A percentile compares a stretch with the other conserved stretches of the same genome.
Evolutionary conservation across 2,113 vertebrate species (phyloP).

Genomic region (Eubucco bourcierii): DNA sequence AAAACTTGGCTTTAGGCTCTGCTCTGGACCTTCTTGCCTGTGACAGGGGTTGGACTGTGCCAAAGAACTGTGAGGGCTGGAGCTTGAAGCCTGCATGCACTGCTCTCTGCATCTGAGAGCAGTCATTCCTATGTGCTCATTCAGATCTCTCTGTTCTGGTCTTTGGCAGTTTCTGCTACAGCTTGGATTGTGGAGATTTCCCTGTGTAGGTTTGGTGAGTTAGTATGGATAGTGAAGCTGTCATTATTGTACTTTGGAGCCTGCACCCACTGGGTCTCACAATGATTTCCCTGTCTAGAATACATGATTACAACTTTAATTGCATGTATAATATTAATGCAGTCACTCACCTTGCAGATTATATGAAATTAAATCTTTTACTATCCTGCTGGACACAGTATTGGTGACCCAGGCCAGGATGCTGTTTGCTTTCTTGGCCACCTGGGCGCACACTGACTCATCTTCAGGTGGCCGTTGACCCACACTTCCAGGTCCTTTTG

Average conservation of each 20-base stretch:
- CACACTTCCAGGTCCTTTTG: too few relatives aligned
- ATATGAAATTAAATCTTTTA: slow-evolving; percentile 31
- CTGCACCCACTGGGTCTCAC: slow-evolving; percentile 27
- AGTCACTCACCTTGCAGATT: slow-evolving; percentile 32
- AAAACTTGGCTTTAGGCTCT: background rate
- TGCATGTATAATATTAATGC: slow-evolving; percentile 22
- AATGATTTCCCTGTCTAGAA: slow-evolving; percentile 49
- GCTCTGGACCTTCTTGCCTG: background rate
- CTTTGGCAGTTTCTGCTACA: background rate
- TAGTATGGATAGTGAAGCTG: background rate
- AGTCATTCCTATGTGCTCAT: fast-evolving
- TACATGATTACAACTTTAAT: background rate
- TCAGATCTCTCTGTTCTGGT: background rate
- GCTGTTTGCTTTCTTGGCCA: too few relatives aligned
- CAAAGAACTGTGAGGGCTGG: background rate
- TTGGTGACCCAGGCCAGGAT: too few relatives aligned
- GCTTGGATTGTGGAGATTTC: background rate
- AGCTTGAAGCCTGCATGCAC: background rate
- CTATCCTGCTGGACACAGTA: background rate
- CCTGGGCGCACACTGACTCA: too few relatives aligned
- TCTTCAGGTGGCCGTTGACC: too few relatives aligned
- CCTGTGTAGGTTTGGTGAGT: background rate
- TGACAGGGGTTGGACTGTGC: background rate
- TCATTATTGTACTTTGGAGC: slow-evolving; percentile 3
- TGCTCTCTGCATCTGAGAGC: background rate